phyloP scores from a whole-genome alignment of 2,888 invertebrate species.

The Nematopogon swammerdamellus region DNA sequence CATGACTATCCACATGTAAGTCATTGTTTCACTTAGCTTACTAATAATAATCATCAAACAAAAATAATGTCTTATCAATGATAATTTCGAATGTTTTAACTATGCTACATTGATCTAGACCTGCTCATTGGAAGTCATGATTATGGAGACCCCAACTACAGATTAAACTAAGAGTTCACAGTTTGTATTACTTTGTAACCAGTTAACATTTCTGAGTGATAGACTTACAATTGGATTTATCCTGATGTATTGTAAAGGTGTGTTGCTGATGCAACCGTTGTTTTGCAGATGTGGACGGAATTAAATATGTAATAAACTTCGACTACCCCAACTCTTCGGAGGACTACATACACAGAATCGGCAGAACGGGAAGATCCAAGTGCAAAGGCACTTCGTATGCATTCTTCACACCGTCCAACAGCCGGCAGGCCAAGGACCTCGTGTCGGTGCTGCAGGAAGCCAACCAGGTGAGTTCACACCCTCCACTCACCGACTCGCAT shows the following conservation, averaged over 20 bases:
- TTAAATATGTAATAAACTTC: conserved; percentile 94
- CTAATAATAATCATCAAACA: not conserved
- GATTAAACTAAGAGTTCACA: too few species aligned
- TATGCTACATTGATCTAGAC: too few species aligned
- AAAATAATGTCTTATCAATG: too few species aligned
- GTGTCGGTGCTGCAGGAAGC: conserved; percentile 88
- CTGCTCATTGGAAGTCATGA: too few species aligned
- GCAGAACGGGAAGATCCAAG: conserved; percentile 86
- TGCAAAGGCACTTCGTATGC: conserved; percentile 91
- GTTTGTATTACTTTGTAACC: too few species aligned
- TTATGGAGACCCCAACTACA: too few species aligned
- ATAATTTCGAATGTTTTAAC: too few species aligned
- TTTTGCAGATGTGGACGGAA: conserved; percentile 88
- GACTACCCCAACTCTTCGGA: conserved; percentile 95
- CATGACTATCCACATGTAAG: not conserved
- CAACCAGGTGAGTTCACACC: conserved; percentile 67
- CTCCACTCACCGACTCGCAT: too few species aligned
- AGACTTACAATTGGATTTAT: too few species aligned
- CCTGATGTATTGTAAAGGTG: too few species aligned
- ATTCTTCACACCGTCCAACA: conserved; percentile 88
- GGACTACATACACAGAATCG: conserved; percentile 95
- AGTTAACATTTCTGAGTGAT: too few species aligned
- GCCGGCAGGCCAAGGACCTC: conserved; percentile 84
- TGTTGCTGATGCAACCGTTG: too few species aligned
- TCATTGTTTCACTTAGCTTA: not conserved